phyloP scores from a whole-genome alignment of 1,140 invertebrate species.

The Nomia melanderi region DNA sequence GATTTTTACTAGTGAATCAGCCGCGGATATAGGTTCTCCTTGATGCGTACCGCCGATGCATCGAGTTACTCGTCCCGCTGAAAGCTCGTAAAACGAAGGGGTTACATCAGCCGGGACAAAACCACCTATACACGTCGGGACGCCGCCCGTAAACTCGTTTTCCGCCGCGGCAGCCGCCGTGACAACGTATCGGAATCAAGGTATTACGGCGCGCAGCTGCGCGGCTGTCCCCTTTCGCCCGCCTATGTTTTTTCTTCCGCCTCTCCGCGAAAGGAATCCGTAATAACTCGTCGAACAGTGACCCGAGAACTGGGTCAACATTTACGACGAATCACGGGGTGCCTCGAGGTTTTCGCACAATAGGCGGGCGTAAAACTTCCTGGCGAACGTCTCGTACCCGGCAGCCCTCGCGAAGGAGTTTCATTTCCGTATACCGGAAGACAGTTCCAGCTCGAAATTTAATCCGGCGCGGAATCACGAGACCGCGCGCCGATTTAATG shows the following conservation, averaged over 20 bases:
- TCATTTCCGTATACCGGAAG: slow-evolving; percentile 12
- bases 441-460: background rate
- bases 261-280: slow-evolving; percentile 20
- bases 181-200: slow-evolving; percentile 37
- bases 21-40: slow-evolving; percentile 30
- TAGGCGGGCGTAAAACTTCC: slow-evolving; percentile 40
- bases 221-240: slow-evolving; percentile 2
- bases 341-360: slow-evolving; percentile 22
- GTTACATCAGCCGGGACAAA: slow-evolving; percentile 36
- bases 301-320: slow-evolving; percentile 28
- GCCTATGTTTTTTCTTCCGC: background rate
- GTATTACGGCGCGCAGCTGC: slow-evolving; percentile 34
- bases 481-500: background rate
- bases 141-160: slow-evolving; percentile 42
- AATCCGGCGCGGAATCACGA: background rate
- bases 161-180: background rate
- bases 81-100: slow-evolving; percentile 55
- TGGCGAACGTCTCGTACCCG: background rate
- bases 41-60: slow-evolving; percentile 26
- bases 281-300: slow-evolving; percentile 43
- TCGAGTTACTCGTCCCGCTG: slow-evolving; percentile 31
- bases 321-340: slow-evolving; percentile 11
- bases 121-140: slow-evolving; percentile 10
- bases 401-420: slow-evolving; percentile 12
- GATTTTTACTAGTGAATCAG: slow-evolving; percentile 48